Percentiles rank a stretch among this genome's conserved stretches.
Conservation (phyloP, 2,113 vertebrate species). For the Brachionichthys hirsutus region DNA sequence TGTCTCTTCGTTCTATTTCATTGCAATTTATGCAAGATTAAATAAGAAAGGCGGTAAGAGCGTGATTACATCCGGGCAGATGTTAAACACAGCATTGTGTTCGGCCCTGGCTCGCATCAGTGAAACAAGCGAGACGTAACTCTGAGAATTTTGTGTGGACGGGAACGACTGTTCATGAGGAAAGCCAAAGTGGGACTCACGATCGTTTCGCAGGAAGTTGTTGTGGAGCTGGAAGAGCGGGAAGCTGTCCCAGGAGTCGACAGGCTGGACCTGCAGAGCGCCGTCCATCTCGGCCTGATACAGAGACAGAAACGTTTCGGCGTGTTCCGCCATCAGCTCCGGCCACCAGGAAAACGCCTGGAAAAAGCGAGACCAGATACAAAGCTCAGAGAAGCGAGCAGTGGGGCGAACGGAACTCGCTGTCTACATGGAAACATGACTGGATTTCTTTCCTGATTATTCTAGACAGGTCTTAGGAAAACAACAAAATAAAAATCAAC, state of each 20-base stretch:
- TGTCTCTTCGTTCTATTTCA: too few species aligned
- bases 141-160: neutral
- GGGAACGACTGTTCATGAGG: neutral
- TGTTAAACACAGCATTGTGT: neutral
- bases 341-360: conserved; percentile 97
- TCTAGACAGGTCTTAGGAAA: too few species aligned
- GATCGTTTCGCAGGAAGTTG: conserved; percentile 88
- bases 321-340: conserved; percentile 89
- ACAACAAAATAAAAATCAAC: too few species aligned
- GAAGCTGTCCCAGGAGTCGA: conserved; percentile 96
- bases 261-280: conserved; percentile 84
- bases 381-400: too few species aligned
- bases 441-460: too few species aligned
- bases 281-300: conserved; percentile 91
- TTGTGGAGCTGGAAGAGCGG: conserved; percentile 96
- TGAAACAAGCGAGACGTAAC: neutral
- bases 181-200: conserved; percentile 75
- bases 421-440: too few species aligned
- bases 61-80: conserved; percentile 28
- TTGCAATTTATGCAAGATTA: too few species aligned
- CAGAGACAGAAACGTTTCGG: conserved; percentile 92
- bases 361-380: neutral
- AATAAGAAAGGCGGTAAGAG: too few species aligned
- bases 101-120: neutral
- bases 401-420: too few species aligned